Conservation (phyloP, 1,140 invertebrate species). For the Popillia japonica region DNA sequence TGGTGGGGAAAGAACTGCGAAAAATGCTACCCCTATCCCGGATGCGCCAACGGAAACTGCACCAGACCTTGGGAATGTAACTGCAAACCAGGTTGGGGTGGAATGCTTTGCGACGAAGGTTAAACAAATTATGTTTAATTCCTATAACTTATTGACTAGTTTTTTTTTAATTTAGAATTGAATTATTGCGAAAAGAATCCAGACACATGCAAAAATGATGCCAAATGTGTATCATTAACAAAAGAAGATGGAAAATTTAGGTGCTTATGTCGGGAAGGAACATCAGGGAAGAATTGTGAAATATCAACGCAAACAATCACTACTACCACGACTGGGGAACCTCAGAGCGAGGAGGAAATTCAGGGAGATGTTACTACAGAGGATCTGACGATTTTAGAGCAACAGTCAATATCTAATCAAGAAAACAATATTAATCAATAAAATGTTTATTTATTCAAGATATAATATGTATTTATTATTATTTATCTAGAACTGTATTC, state of each 20-base stretch:
- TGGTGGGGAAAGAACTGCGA: slow-evolving; percentile 85
- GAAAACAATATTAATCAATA: slow-evolving; percentile 23
- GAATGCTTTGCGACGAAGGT: slow-evolving; percentile 88
- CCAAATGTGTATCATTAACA: slow-evolving; percentile 79
- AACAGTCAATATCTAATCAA: background rate
- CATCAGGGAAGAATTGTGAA: slow-evolving; percentile 69
- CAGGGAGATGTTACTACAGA: background rate
- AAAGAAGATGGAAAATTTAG: slow-evolving; percentile 77
- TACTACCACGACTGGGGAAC: slow-evolving; percentile 35
- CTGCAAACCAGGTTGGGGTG: slow-evolving; percentile 85
- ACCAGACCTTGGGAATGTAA: slow-evolving; percentile 88
- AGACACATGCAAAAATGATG: slow-evolving; percentile 77
- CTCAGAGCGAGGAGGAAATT: background rate
- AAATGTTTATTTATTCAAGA: slow-evolving; percentile 9
- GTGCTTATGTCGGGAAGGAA: slow-evolving; percentile 71
- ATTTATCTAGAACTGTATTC: background rate
- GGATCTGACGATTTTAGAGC: background rate
- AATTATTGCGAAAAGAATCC: slow-evolving; percentile 79
- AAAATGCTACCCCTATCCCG: slow-evolving; percentile 85
- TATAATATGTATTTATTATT: slow-evolving; percentile 37
- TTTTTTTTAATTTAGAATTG: slow-evolving; percentile 66
- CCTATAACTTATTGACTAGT: background rate
- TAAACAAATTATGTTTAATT: slow-evolving; percentile 44
- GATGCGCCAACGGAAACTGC: slow-evolving; percentile 84
- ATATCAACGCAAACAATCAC: slow-evolving; percentile 61